phyloP scores from a whole-genome alignment of 1,140 invertebrate species.

The Anoplolepis gracilipes region DNA sequence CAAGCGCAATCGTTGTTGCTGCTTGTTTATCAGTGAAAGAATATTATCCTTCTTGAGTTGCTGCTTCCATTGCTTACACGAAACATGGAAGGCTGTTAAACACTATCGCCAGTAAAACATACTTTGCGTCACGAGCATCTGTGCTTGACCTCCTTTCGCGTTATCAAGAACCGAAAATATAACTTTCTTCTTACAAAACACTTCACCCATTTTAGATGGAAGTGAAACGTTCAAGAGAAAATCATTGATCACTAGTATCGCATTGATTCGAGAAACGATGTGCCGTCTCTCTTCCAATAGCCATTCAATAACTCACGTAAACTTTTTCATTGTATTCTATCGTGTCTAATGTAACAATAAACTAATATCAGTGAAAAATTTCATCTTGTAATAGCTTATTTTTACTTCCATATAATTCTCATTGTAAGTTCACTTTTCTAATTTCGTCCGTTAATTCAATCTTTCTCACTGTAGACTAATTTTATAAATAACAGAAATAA shows the following conservation, averaged over 20 bases:
- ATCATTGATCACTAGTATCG: neutral
- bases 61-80: constrained; percentile 10
- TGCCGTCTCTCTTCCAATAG: too few species aligned
- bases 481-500: constrained; percentile 61
- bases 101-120: constrained; percentile 54
- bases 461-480: constrained; percentile 51
- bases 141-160: constrained; percentile 55
- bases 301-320: neutral
- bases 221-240: neutral
- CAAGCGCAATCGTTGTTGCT: constrained; percentile 16
- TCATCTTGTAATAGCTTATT: neutral
- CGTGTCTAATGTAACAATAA: neutral
- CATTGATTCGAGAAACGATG: neutral
- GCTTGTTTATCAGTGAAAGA: constrained; percentile 44
- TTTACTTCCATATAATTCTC: neutral
- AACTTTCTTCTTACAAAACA: constrained; percentile 31
- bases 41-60: constrained; percentile 31
- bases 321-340: neutral
- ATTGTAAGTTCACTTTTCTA: too few species aligned
- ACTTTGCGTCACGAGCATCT: constrained; percentile 65
- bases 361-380: constrained; percentile 11
- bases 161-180: constrained; percentile 63
- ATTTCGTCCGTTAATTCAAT: neutral
- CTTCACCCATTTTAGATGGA: neutral
- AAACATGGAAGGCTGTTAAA: constrained; percentile 35